phyloP scores from a whole-genome alignment of 2,113 vertebrate genomes.

The Bostrychus sinensis region DNA sequence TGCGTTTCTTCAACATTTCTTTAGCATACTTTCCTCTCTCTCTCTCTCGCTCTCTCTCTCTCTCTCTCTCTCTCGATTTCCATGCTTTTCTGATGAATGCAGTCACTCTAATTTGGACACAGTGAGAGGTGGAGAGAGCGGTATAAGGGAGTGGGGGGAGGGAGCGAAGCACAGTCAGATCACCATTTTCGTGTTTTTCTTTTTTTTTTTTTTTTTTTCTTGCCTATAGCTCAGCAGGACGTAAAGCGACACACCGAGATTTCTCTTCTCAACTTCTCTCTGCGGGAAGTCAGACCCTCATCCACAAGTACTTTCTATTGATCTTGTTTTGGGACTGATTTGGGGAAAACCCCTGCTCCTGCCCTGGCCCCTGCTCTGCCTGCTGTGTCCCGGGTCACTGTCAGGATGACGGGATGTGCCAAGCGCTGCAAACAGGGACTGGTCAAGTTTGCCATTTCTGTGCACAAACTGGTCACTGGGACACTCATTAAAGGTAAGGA shows the following conservation, averaged over 20 bases:
- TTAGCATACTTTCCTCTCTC: constrained; percentile 9
- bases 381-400: constrained; percentile 28
- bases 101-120: constrained; percentile 43
- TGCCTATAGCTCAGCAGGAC: constrained; percentile 47
- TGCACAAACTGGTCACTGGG: constrained; percentile 89
- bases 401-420: constrained; percentile 87
- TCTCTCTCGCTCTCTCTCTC: constrained; percentile 6
- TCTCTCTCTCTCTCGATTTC: not conserved
- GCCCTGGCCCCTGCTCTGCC: constrained; percentile 36
- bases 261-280: constrained; percentile 4
- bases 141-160: constrained; percentile 26
- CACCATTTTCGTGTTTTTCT: constrained; percentile 32
- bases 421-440: constrained; percentile 89
- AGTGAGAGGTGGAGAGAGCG: constrained; percentile 31
- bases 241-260: constrained; percentile 10
- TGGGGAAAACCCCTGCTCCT: constrained; percentile 24
- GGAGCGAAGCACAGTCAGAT: constrained; percentile 45
- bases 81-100: constrained; percentile 13
- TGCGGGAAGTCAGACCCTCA: constrained; percentile 28
- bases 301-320: constrained; percentile 33
- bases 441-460: constrained; percentile 86
- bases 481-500: constrained; percentile 91
- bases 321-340: constrained; percentile 24
- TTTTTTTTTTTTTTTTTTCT: constrained; percentile 20
- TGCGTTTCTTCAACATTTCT: constrained; percentile 20